Percentiles rank a stretch among this genome's conserved stretches.
Conservation (phyloP, 1,140 invertebrate genomes). For the Plectrocnemia conspersa region DNA sequence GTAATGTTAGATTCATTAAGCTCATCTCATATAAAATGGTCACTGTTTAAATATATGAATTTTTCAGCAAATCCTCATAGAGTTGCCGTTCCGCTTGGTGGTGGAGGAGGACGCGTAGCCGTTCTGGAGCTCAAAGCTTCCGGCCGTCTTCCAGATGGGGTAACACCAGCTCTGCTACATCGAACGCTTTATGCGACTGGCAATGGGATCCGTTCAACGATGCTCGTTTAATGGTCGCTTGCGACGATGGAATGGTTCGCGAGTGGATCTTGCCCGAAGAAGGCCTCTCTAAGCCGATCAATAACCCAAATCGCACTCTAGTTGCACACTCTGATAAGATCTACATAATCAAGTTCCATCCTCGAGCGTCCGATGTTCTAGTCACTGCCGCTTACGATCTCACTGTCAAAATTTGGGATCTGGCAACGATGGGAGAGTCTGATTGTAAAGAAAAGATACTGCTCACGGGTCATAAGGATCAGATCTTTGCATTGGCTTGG, state of each 20-base stretch:
- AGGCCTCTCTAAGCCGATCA: constrained; percentile 53
- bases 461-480: constrained; percentile 68
- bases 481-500: constrained; percentile 89
- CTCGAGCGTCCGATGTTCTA: constrained; percentile 77
- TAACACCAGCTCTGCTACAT: constrained; percentile 81
- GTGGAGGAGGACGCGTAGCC: constrained; percentile 83
- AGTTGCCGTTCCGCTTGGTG: constrained; percentile 81
- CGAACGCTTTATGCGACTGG: constrained; percentile 85
- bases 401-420: constrained; percentile 81
- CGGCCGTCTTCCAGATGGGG: constrained; percentile 69
- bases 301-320: constrained; percentile 59
- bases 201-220: constrained; percentile 89
- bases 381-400: constrained; percentile 85
- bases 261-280: constrained; percentile 73
- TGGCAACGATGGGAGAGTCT: constrained; percentile 42
- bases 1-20: constrained; percentile 46
- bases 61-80: constrained; percentile 71
- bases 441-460: constrained; percentile 43
- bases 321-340: constrained; percentile 85
- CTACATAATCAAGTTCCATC: constrained; percentile 87
- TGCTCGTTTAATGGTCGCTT: constrained; percentile 74
- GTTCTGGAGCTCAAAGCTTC: constrained; percentile 79
- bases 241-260: constrained; percentile 85
- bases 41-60: background rate
- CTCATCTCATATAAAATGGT: background rate